phyloP scores from a whole-genome alignment of 2,113 vertebrate genomes.

The Chaetops frenatus region DNA sequence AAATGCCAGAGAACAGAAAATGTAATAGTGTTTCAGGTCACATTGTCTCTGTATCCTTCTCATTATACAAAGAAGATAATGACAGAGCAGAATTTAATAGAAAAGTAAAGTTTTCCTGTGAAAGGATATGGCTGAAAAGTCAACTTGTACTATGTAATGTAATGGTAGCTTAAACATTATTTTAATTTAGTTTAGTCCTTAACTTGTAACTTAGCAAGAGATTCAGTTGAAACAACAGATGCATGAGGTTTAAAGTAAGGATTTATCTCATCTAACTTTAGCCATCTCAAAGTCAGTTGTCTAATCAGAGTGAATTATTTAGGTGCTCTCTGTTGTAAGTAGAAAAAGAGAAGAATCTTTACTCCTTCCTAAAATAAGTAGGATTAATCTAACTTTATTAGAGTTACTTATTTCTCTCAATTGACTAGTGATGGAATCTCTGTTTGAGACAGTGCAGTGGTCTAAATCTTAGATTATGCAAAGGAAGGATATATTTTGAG shows the following conservation, averaged over 20 bases:
- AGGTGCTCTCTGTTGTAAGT: neutral
- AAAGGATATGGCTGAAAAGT: neutral
- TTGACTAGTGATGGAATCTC: neutral
- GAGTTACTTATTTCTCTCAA: neutral
- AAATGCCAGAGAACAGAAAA: neutral
- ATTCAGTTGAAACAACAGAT: neutral
- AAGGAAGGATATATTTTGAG: neutral
- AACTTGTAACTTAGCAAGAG: neutral
- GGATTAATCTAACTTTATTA: neutral
- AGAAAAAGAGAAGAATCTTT: neutral
- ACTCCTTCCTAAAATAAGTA: neutral
- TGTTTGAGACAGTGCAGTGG: neutral
- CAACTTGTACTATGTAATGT: neutral
- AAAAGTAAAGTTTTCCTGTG: neutral
- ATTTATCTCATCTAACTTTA: neutral
- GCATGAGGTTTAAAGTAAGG: neutral
- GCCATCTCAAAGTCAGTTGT: neutral
- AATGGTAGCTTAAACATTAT: neutral
- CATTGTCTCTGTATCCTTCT: neutral
- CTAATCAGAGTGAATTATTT: conserved; percentile 1
- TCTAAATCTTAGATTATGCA: neutral
- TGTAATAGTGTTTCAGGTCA: neutral
- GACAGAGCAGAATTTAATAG: neutral
- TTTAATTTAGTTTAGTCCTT: neutral
- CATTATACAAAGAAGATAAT: neutral